Evolutionary conservation across 2,797 vertebrate species (phyloP).

Genomic region (Gambelia wislizenii): DNA sequence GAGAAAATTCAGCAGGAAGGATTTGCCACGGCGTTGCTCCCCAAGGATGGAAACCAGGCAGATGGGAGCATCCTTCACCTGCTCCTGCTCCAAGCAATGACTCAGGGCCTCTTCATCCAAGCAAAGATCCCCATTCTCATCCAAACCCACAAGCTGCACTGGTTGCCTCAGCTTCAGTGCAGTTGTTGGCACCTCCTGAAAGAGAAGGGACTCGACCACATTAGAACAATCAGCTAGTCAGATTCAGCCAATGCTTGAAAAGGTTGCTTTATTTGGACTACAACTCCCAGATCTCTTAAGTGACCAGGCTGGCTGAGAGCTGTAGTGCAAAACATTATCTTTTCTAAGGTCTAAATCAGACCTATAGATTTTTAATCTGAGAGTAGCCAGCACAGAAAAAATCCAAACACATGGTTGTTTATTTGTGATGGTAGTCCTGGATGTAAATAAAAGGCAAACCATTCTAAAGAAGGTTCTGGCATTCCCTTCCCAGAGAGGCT

Average conservation of each 20-base stretch:
- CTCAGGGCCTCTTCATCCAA: neutral
- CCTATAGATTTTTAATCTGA: neutral
- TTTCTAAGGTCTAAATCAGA: neutral
- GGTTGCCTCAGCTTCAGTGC: neutral
- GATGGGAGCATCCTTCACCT: conserved; percentile 10
- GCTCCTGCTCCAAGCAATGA: neutral
- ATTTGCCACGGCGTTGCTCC: conserved; percentile 37
- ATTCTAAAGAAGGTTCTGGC: too few relatives aligned
- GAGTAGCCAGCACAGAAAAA: neutral
- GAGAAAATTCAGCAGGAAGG: conserved; percentile 45
- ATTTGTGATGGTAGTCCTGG: neutral
- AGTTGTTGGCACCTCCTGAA: conserved; percentile 4
- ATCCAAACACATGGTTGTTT: neutral
- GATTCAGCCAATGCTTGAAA: neutral
- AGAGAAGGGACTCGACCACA: neutral
- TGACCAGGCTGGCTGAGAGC: too few relatives aligned
- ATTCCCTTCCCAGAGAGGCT: too few relatives aligned
- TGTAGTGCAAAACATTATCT: too few relatives aligned
- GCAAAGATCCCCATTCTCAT: conserved; percentile 10
- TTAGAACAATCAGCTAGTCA: neutral
- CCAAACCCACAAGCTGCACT: conserved; percentile 21
- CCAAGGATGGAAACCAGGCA: conserved; percentile 34
- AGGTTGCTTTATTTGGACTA: too few relatives aligned
- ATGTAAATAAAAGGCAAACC: too few relatives aligned
- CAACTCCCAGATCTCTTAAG: too few relatives aligned